phyloP scores from a whole-genome alignment of 2,888 invertebrate species.

The Endomychus coccineus region DNA sequence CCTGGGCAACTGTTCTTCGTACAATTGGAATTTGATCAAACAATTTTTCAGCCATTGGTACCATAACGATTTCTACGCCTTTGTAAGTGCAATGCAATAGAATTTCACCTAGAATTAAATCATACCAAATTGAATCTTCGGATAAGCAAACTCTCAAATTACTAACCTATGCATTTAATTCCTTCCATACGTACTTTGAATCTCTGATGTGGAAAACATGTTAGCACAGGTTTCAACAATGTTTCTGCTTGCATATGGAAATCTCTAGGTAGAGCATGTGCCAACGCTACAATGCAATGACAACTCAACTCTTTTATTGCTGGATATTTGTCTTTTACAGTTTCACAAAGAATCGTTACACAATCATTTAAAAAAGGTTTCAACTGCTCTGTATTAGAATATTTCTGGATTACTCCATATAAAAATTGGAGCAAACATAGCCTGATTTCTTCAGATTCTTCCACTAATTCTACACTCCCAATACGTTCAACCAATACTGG shows the following conservation, averaged over 20 bases:
- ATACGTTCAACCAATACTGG: constrained; percentile 71
- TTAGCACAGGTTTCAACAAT: constrained; percentile 65
- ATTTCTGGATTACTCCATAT: constrained; percentile 57
- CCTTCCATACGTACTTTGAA: constrained; percentile 69
- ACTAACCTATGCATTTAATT: constrained; percentile 61
- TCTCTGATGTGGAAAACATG: constrained; percentile 74
- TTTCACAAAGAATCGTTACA: constrained; percentile 62
- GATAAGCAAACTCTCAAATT: constrained; percentile 2
- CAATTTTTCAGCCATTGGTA: constrained; percentile 76
- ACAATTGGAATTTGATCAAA: constrained; percentile 80
- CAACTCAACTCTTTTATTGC: constrained; percentile 69
- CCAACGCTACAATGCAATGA: constrained; percentile 58
- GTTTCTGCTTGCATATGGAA: constrained; percentile 70
- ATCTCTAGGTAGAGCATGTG: constrained; percentile 55
- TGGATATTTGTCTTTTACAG: constrained; percentile 70
- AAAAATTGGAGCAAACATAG: constrained; percentile 60
- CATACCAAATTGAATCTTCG: constrained; percentile 8
- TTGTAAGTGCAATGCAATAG: constrained; percentile 51
- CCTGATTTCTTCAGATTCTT: constrained; percentile 76
- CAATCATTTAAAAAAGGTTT: constrained; percentile 69
- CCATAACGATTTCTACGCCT: constrained; percentile 56
- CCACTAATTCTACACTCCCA: constrained; percentile 65
- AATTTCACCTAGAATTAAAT: constrained; percentile 44
- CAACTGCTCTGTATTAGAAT: constrained; percentile 52
- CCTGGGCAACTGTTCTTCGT: constrained; percentile 65